phyloP scores from a whole-genome alignment of 2,888 invertebrate species.

The Cistogaster globosa region DNA sequence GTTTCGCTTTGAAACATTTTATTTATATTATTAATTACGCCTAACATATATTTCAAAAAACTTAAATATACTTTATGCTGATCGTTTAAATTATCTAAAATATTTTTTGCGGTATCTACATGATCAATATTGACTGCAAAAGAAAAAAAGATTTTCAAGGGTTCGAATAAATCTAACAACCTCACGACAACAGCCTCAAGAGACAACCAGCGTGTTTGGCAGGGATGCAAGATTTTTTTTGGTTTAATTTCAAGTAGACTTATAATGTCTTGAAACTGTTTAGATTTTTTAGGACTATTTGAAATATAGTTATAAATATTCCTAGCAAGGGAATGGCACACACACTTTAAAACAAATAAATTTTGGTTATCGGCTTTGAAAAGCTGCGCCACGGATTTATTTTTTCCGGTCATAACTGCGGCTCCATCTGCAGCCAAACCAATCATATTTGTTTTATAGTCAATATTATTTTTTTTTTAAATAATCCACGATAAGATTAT shows the following conservation, averaged over 20 bases:
- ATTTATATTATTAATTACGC: background rate
- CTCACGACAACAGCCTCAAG: background rate
- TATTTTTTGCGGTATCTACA: background rate
- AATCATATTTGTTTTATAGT: conserved; percentile 75
- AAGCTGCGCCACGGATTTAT: conserved; percentile 74
- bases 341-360: too few species aligned
- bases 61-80: too few species aligned
- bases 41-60: too few species aligned
- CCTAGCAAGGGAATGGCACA: too few species aligned
- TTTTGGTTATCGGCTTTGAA: conserved; percentile 69
- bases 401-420: conserved; percentile 77
- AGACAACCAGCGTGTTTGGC: conserved; percentile 25
- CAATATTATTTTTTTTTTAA: conserved; percentile 73
- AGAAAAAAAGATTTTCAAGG: background rate
- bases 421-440: conserved; percentile 80
- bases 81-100: background rate
- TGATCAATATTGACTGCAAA: conserved; percentile 6
- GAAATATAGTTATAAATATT: too few species aligned
- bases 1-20: conserved; percentile 1
- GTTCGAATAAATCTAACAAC: conserved; percentile 4
- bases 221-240: conserved; percentile 72
- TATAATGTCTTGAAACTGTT: conserved; percentile 75
- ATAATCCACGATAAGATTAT: background rate
- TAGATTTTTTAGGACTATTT: too few species aligned
- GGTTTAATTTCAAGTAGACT: conserved; percentile 73